Base-by-base conservation (phyloP, 2,888 invertebrate genomes). In the Autographa gamma region DNA sequence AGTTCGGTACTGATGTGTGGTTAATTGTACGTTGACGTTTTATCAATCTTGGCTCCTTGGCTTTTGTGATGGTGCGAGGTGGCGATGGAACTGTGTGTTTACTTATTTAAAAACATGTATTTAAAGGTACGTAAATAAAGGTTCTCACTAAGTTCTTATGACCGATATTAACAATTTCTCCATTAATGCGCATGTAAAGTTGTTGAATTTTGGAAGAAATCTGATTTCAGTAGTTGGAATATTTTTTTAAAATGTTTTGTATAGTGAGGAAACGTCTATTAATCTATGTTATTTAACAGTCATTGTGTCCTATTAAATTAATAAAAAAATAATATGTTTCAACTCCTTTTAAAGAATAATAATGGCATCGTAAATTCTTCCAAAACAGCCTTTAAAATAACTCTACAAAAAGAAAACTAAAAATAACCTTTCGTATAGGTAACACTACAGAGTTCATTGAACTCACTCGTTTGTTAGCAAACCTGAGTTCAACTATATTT, bases 1-100 rank as follows among this genome's bases (percentile, higher is more conserved):
- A 7, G 4, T n/a, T 6, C 6, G 0, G 7, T 38, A 0, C 9
- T 38, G n/a, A n/a, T 48, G 48, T 48, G n/a, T 48, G 48, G 48
- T 79, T 68, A 64, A 74, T 68, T 82, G 71, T 19, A 60, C 25
- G 71, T 25, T 58, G 66, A 52, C 56, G 66, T 56, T 18, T 41
- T 60, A 69, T 66, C 32, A 60, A 13, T 18, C 63, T 61, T 63
- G 68, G 63, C 48, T 63, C 41, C 63, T 61, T 63, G 68, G 60
- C 48, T 60, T 58, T 58, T 63, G 60, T 71, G 74, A 77, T 67
- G 31, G 9, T 34, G 73, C 60, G 38, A 14, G 43, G 38, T 66
- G 61, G 25, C 48, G 56, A 64, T 41, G 41, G 1, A 60, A 52
- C 56, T 38, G 16, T 16, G 31, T 11, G n/a, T 19, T n/a, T 54